Evolutionary conservation across 2,888 invertebrate species (phyloP).

Genomic region (Leuctra nigra): DNA sequence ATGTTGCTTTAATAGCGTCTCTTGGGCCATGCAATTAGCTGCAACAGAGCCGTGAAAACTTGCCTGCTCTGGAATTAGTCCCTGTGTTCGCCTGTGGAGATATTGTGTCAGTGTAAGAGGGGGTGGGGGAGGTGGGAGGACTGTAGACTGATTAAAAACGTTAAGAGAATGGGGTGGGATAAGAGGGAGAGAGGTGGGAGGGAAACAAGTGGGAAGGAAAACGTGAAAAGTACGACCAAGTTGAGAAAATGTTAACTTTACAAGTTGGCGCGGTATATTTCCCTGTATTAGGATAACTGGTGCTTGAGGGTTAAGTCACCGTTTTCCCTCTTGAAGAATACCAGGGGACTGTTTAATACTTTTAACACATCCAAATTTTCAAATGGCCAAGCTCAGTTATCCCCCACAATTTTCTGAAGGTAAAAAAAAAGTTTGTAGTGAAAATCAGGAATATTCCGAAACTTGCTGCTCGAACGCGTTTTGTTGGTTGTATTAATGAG

Average conservation of each 20-base stretch:
- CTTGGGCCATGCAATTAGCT: conserved; percentile 39
- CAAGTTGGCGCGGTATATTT: not conserved
- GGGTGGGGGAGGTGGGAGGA: conserved; percentile 7
- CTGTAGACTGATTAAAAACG: conserved; percentile 27
- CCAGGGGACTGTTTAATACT: conserved; percentile 13
- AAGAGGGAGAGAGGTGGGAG: conserved; percentile 12
- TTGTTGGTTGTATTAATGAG: too few relatives aligned
- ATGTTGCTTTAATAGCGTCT: conserved; percentile 34
- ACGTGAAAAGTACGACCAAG: conserved; percentile 16
- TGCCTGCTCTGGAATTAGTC: conserved; percentile 39
- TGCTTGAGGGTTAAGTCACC: not conserved
- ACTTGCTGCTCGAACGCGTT: too few relatives aligned
- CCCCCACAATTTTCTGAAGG: too few relatives aligned
- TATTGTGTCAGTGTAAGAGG: conserved; percentile 1
- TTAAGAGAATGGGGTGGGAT: conserved; percentile 23
- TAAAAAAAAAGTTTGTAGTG: too few relatives aligned
- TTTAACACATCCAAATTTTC: conserved; percentile 14
- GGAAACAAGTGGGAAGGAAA: conserved; percentile 1
- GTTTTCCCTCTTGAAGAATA: too few relatives aligned
- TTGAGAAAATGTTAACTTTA: not conserved
- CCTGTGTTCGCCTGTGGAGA: conserved; percentile 24
- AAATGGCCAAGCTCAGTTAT: not conserved
- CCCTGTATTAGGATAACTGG: not conserved
- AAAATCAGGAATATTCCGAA: too few relatives aligned
- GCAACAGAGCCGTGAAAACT: conserved; percentile 38